phyloP scores from a whole-genome alignment of 2,888 invertebrate species.

The Agonum fuliginosum region DNA sequence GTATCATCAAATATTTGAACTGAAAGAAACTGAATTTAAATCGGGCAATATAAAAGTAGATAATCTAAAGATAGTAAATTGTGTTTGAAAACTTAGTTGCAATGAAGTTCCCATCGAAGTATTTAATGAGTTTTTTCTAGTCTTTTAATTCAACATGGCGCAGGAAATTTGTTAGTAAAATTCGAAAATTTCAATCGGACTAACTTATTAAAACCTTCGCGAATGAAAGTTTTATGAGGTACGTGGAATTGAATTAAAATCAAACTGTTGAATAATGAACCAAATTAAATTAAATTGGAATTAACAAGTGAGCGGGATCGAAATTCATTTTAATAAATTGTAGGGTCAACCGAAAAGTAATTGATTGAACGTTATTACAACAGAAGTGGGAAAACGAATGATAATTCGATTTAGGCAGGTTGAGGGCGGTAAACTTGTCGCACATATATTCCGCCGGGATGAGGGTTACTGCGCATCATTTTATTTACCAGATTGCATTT shows the following conservation, averaged over 20 bases:
- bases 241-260: slow-evolving; percentile 29
- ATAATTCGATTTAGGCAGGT: not conserved
- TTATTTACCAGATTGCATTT: no score
- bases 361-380: slow-evolving; percentile 15
- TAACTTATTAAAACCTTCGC: slow-evolving; percentile 5
- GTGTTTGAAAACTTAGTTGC: no score
- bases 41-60: no score
- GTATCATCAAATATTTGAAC: no score
- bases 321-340: slow-evolving; percentile 38
- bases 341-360: slow-evolving; percentile 32
- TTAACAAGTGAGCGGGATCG: slow-evolving; percentile 25
- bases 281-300: slow-evolving; percentile 38
- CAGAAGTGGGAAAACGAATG: slow-evolving; percentile 12
- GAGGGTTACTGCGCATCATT: no score
- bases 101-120: no score
- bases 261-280: slow-evolving; percentile 38
- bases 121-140: no score
- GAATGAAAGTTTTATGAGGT: slow-evolving; percentile 34
- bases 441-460: no score
- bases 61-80: no score
- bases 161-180: slow-evolving; percentile 2
- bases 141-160: not conserved
- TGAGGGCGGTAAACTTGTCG: no score
- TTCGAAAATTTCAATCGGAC: slow-evolving; percentile 4
- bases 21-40: no score